Evolutionary conservation across 1,140 invertebrate species (phyloP), one percentile per base, ranked within the genome.

Genomic region (Drosophila elegans): DNA sequence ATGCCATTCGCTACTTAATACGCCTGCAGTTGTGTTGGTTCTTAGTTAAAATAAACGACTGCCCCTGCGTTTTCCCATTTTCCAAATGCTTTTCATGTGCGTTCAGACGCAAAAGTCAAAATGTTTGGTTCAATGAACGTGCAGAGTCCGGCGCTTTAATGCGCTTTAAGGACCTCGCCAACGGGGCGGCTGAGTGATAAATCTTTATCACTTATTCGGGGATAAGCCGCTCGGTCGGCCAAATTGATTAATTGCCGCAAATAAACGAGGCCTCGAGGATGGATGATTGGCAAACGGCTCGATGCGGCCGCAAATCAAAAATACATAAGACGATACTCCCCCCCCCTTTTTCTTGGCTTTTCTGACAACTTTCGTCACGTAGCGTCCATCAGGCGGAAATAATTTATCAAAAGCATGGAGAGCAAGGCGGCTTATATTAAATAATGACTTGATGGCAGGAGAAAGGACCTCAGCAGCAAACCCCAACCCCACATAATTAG

Each of bases 211-310:
- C 84, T 88, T 88, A 74, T 86, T 88, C 59, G 60, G 21, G 41
- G 61, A 56, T 62, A 80, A 83, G 73, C 72, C 66, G 84, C 67
- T 46, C 29, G 6, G 66, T 49, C 49, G 45, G 51, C 74, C 64
- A 88, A 86, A 80, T 88, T 88, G 84, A 88, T 88, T 88, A 89
- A 88, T 88, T 88, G 85, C 84, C 61, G 64, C 72, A 88, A 88
- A 88, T 88, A 88, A 89, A 83, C 83, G 80, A 61, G 55, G 66
- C 61, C 21, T 41, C 32, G 4, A 56, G 68, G 48, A 53, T 61
- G 51, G 52, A 42, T 61, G 54, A 46, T 66, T 68, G 57, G 46
- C 44, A 53, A 59, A 48, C 67, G 46, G 27, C 42, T 38, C 53
- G 36, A 63, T 53, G 67, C 63, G 62, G 64, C 69, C 78, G 69